A percentile compares a stretch with the other conserved stretches of the same genome.
phyloP scores from a whole-genome alignment of 2,113 vertebrate species.

The Salvator merianae region DNA sequence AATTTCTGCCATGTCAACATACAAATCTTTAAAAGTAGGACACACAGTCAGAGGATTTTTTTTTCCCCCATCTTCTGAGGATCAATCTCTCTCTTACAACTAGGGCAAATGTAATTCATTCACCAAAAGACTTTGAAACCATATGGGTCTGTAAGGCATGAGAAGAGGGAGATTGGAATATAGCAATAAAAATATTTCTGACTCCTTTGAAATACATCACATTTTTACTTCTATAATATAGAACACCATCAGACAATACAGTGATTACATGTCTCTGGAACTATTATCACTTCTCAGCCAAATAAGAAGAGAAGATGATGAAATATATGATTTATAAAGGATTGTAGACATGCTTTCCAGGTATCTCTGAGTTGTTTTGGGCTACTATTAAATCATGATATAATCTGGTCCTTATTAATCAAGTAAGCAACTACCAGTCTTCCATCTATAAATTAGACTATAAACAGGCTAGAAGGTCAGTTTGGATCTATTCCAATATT shows the following conservation, averaged over 20 bases:
- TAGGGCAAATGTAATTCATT: slow-evolving; percentile 7
- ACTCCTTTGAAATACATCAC: slow-evolving; percentile 1
- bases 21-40: slow-evolving; percentile 17
- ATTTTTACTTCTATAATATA: not conserved
- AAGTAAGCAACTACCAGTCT: not conserved
- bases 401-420: not conserved
- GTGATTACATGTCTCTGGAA: not conserved
- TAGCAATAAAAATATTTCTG: slow-evolving; percentile 7
- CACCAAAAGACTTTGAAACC: not conserved
- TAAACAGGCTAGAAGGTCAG: not conserved
- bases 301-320: not conserved
- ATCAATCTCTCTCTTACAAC: not conserved
- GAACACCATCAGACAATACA: not conserved
- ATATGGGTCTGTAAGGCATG: not conserved
- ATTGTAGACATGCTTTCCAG: slow-evolving; percentile 23
- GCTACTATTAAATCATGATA: not conserved
- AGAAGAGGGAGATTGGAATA: not conserved
- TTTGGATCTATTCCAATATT: not conserved
- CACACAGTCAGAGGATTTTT: not conserved
- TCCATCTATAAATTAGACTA: not conserved
- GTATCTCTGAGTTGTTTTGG: not conserved
- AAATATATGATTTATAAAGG: not conserved
- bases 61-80: slow-evolving; percentile 15
- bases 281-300: not conserved
- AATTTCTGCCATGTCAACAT: slow-evolving; percentile 10